phyloP scores from a whole-genome alignment of 2,797 vertebrate species.

The Malacoraja senta region DNA sequence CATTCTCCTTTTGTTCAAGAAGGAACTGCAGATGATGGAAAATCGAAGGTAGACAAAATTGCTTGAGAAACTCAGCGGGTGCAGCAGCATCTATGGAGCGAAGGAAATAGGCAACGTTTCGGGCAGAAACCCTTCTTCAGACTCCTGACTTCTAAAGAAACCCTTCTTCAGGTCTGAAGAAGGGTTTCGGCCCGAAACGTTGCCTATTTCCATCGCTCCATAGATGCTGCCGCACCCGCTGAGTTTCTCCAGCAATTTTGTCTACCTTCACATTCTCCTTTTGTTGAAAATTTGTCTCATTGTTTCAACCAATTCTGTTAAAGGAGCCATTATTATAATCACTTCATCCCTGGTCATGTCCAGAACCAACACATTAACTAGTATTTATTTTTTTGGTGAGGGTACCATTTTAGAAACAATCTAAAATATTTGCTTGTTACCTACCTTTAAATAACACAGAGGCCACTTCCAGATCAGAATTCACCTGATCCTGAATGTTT shows the following conservation, averaged over 20 bases:
- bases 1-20: background rate
- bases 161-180: too few relatives aligned
- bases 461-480: constrained; percentile 95
- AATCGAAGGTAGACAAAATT: too few relatives aligned
- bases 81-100: too few relatives aligned
- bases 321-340: background rate
- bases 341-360: background rate
- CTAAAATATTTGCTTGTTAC: constrained; percentile 34
- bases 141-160: too few relatives aligned
- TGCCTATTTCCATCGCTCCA: too few relatives aligned
- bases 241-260: too few relatives aligned
- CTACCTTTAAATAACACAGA: constrained; percentile 97
- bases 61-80: too few relatives aligned
- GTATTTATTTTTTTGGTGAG: background rate
- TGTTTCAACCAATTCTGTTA: background rate
- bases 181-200: too few relatives aligned
- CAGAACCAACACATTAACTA: background rate
- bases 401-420: background rate
- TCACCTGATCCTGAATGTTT: constrained; percentile 98
- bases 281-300: background rate
- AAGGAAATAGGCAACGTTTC: too few relatives aligned
- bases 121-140: too few relatives aligned
- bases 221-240: too few relatives aligned
- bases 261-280: background rate
- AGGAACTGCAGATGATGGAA: too few relatives aligned